phyloP scores from a whole-genome alignment of 1,140 invertebrate genomes.

The Vanessa tameamea region DNA sequence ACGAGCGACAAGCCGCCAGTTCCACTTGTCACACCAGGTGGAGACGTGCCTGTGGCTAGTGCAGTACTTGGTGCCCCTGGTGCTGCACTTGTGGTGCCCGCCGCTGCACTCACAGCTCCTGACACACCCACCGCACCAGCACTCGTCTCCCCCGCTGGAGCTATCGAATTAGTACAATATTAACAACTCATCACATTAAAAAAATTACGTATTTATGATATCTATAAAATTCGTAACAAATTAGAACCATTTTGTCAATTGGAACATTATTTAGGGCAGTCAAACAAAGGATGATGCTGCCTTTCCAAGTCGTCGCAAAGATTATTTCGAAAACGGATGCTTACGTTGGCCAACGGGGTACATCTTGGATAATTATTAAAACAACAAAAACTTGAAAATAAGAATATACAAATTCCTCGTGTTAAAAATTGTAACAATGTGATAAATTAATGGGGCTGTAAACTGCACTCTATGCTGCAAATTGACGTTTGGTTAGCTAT shows the following conservation, averaged over 20 bases:
- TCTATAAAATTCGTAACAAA: slow-evolving; percentile 16
- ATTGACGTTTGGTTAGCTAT: slow-evolving; percentile 48
- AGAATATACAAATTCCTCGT: slow-evolving; percentile 64
- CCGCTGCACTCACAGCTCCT: slow-evolving; percentile 59
- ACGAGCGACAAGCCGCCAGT: slow-evolving; percentile 65
- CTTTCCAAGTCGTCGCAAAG: slow-evolving; percentile 45
- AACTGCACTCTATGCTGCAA: slow-evolving; percentile 52
- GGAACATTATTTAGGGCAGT: slow-evolving; percentile 73
- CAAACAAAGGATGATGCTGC: slow-evolving; percentile 74
- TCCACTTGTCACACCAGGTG: slow-evolving; percentile 63
- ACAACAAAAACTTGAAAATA: slow-evolving; percentile 67
- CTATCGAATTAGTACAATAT: slow-evolving; percentile 42
- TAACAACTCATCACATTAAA: slow-evolving; percentile 7
- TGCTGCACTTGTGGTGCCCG: slow-evolving; percentile 57
- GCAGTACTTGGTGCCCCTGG: slow-evolving; percentile 56
- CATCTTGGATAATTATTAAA: slow-evolving; percentile 65
- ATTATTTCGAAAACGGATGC: slow-evolving; percentile 47
- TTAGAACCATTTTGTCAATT: slow-evolving; percentile 34
- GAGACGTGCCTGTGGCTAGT: slow-evolving; percentile 66
- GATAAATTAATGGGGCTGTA: slow-evolving; percentile 62
- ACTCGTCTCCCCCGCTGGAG: slow-evolving; percentile 77
- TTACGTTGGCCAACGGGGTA: slow-evolving; percentile 79
- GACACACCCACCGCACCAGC: slow-evolving; percentile 68
- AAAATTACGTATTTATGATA: slow-evolving; percentile 14
- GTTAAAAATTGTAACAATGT: slow-evolving; percentile 65